Base-by-base conservation (phyloP, 2,888 invertebrate species). In the Cartodere bifasciata region DNA sequence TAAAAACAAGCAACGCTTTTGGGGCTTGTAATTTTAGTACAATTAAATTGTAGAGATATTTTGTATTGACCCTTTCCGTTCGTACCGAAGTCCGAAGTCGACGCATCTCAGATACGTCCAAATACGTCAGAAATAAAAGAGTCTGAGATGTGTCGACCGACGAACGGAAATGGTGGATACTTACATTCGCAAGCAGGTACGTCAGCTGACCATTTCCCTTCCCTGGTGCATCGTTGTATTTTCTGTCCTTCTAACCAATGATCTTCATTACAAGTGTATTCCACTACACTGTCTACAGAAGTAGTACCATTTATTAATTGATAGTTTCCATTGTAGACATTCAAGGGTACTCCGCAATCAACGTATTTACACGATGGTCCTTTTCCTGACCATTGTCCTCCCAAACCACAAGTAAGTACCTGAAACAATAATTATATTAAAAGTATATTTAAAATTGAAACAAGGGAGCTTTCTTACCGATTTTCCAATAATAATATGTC, bases 161-260 rank as follows among this genome's bases (percentile, higher is more conserved):
- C n/a, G n/a, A n/a, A n/a, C n/a, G n/a, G n/a, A n/a, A n/a, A n/a
- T n/a, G 16, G 12, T 5, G 16, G n/a, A n/a, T 23, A 55, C 72
- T 72, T 59, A 84, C 84, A 58, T 65, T 86, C 83, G 56, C 90
- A 90, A n/a, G 78, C 70, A 0, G 88, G 87, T 28, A 82, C 76
- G 49, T 81, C 78, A 22, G 81, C 76, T 0, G 82, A 84, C 88
- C 88, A 90, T 53, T 82, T 84, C 7, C 85, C 88, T 40, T 87
- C 86, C 34, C 75, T 68, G 17, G 79, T 81, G 54, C 90, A 90
- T 12, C 67, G 70, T 25, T 85, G 69, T 12, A 65, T 67, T 7
- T 64, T 63, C 25, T 79, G 74, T 0, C 76, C 75, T n/a, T 72
- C 73, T 17, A 90, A 64, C 82, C 86, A 87, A 55, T 86, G 79